Evolutionary conservation across 2,888 invertebrate species (phyloP).

Genomic region (Agrochola lota): DNA sequence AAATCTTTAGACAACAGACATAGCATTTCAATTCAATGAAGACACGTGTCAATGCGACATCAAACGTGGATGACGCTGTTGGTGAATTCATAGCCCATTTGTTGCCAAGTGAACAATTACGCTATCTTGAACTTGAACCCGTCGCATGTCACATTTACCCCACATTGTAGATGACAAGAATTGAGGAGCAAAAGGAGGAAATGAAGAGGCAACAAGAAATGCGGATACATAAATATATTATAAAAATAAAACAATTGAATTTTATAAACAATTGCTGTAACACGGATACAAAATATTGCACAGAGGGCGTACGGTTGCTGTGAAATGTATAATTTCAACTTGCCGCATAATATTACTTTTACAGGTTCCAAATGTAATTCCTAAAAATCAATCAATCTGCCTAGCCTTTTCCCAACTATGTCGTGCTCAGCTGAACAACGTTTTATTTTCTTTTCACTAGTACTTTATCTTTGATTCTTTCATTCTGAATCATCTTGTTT

Average conservation of each 20-base stretch:
- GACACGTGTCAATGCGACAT: neutral
- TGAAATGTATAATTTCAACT: neutral
- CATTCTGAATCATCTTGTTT: too few species aligned
- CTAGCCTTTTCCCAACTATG: neutral
- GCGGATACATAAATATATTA: neutral
- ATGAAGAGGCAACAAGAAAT: neutral
- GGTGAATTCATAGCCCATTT: neutral
- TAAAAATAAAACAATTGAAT: neutral
- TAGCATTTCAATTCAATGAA: neutral
- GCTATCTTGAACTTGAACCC: neutral
- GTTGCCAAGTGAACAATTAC: neutral
- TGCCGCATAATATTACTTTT: neutral
- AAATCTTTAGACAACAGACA: neutral
- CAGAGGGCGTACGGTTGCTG: too few species aligned
- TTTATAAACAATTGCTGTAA: neutral
- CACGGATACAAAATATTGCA: neutral
- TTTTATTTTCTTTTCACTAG: too few species aligned
- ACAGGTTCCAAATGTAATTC: conserved; percentile 6
- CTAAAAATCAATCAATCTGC: neutral
- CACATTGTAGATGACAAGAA: too few species aligned
- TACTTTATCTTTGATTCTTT: too few species aligned
- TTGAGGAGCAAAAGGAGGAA: too few species aligned
- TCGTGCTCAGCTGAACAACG: neutral
- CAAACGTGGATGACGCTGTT: neutral
- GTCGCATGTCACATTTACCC: neutral